These are phyloP conservation scores for Sphecodes monilicornis DNA, from an alignment of 2,888 invertebrate genomes.

Conservation along the genomic window DNA sequence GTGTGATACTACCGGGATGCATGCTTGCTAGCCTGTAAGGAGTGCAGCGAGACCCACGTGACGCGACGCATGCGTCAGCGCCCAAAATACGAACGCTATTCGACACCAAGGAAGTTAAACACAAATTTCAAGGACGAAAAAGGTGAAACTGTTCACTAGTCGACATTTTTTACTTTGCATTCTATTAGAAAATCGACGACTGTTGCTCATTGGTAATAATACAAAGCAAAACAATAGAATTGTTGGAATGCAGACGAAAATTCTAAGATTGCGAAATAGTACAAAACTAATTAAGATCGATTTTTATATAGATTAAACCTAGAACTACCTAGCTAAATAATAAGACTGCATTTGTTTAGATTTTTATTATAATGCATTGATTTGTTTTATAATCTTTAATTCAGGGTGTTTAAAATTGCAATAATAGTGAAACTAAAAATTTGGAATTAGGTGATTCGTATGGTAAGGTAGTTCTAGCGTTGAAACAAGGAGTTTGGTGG, in stretches of 20 bases:
- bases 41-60: conserved; percentile 37
- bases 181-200: conserved; percentile 7
- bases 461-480: background rate
- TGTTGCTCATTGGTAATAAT: conserved; percentile 8
- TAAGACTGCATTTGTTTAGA: background rate
- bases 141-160: background rate
- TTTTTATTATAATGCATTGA: background rate
- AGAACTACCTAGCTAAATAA: conserved; percentile 4
- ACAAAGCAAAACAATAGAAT: background rate
- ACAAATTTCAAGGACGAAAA: background rate
- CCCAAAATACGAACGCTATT: conserved; percentile 41
- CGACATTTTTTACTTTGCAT: background rate
- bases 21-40: conserved; percentile 67
- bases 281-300: conserved; percentile 46
- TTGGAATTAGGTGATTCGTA: background rate
- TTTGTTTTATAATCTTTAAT: background rate
- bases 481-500: background rate
- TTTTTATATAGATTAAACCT: conserved; percentile 9
- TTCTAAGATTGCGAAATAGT: conserved; percentile 34
- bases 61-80: conserved; percentile 27
- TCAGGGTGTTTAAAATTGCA: background rate
- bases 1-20: conserved; percentile 63
- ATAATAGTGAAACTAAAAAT: background rate
- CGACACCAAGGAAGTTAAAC: conserved; percentile 22
- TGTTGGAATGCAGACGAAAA: background rate